Evolutionary conservation across 2,888 invertebrate genomes (phyloP), one percentile per base, ranked within the genome.

Genomic region (Drosophila kokeensis): DNA sequence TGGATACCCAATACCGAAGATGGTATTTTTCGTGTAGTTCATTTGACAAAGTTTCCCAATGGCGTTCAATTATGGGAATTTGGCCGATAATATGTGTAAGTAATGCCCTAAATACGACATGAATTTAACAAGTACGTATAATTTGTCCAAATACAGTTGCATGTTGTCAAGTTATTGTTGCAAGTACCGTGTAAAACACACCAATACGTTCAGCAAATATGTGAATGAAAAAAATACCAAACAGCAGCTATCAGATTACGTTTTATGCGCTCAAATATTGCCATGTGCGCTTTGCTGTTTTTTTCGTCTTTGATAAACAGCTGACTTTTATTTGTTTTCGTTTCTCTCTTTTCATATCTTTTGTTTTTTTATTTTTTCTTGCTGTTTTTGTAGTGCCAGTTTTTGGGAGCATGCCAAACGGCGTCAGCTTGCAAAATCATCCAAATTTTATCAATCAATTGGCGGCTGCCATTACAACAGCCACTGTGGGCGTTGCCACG

Each of bases 401-500:
- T 55, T 91, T 88, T 77, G 87, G 83, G 52, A 83, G 68, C 66
- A 77, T 91, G 78, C 74, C 91, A 65, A 87, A 82, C 65, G 86
- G 87, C 60, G 78, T 82, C 45, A 79, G 75, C 38, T 81, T 87
- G 71, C 83, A 88, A 59, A 87, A 89, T 54, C 91, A 91, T 48
- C 81, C 84, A 13, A 92, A 90, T 73, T 92, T 92, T 73, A 86
- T 93, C 21, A 91, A 92, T 59, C 92, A 93, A 83, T 80, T 93
- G 65, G 92, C 92, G 6, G 91, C 92, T 4, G 91, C 87, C 7
- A 86, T 91, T 32, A 76, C 79, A 21, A 68, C 83, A 40, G 73
- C 76, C 57, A 58, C 79, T 36, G 74, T 78, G 32, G 81, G 75
- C 21, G 79, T 78, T 11, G 62, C 65, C 36, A 60, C 77, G 21